Conservation (phyloP, 2,797 vertebrate species). For the Sorex maritimensis region DNA sequence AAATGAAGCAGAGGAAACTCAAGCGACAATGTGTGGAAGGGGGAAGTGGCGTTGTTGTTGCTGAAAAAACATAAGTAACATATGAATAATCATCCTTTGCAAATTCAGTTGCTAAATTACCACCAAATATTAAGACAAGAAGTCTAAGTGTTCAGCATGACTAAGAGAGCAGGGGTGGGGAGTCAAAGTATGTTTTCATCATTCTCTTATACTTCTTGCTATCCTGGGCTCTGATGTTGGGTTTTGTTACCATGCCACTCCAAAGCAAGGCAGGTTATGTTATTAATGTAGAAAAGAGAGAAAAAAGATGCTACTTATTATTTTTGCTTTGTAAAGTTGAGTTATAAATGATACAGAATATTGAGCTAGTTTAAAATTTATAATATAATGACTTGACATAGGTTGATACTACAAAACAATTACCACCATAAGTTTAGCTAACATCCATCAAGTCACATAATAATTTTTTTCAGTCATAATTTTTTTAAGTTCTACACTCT, state of each 20-base stretch:
- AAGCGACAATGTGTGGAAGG: too few relatives aligned
- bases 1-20: background rate
- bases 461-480: background rate
- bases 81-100: background rate
- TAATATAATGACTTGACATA: background rate
- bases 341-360: background rate
- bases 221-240: background rate
- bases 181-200: background rate
- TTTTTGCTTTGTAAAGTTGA: background rate
- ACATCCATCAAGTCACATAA: background rate
- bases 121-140: background rate
- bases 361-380: background rate
- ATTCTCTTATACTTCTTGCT: background rate
- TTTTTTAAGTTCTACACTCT: background rate
- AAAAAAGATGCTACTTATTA: background rate
- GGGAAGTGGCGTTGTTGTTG: rapidly evolving
- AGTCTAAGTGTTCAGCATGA: background rate
- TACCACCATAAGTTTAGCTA: background rate
- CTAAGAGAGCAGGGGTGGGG: background rate
- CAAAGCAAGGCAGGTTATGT: background rate
- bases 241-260: too few relatives aligned
- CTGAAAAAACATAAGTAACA: background rate
- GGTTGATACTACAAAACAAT: background rate
- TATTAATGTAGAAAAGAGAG: background rate
- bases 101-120: background rate